Base-by-base conservation (phyloP, 1,140 invertebrate species). In the Drosophila orena region DNA sequence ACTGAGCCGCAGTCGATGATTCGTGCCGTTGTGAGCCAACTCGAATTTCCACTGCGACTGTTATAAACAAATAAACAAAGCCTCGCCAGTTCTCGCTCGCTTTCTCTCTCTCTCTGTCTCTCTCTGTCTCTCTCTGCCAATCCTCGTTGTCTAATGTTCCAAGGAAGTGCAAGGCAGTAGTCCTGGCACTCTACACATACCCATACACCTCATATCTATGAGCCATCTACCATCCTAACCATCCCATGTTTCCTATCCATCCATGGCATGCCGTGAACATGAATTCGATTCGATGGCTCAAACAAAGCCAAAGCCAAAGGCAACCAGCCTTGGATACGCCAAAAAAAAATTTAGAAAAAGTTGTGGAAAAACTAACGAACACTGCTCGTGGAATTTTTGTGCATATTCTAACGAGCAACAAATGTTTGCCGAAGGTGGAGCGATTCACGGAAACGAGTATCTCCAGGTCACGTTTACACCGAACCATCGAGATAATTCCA, bases 41-140 rank as follows among this genome's bases (percentile, higher is more conserved):
- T 71, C 65, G 65, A 71, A 71, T 71, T 69, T 69, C 64, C 73
- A 77, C 55, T 44, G 46, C 56, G 46, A 76, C 69, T 85, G 81
- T 81, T 81, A 71, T 77, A 85, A 86, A 76, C 66, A 81, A 79
- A 88, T 81, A 81, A 81, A 88, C 83, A 86, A 81, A 57, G 37
- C 61, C 68, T 37, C 40, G 55, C 52, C 22, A 58, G 22, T 22
- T 35, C 34, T 34, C 3, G 12, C 4, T 5, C 37, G 12, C 30
- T 53, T 34, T 14, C 11, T 37, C 17, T 17, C 43, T 50, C 50
- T 42, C 34, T 50, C 38, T 24, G 30, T 50, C 50, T 42, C n/a
- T n/a, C n/a, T n/a, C n/a, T n/a, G n/a, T n/a, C n/a, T n/a, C 60
- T 15, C 34, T 50, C 38, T 24, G 30, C 8, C 37, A 6, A 7